phyloP scores from a whole-genome alignment of 2,113 vertebrate genomes.

The Python bivittatus region DNA sequence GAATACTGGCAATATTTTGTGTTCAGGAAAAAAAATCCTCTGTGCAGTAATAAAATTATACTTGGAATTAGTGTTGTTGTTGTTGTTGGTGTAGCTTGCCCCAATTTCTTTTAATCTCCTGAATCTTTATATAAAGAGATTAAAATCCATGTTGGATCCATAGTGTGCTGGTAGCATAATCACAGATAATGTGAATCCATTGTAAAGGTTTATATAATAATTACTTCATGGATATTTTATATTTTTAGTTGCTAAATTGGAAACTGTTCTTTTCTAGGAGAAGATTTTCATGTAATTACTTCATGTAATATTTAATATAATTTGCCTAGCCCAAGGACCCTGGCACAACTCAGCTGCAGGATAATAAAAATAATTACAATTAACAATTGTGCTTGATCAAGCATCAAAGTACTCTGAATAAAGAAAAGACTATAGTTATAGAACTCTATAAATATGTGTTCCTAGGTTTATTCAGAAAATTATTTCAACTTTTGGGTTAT shows the following conservation, averaged over 20 bases:
- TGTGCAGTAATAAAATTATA: not conserved
- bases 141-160: slow-evolving; percentile 8
- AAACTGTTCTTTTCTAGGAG: not conserved
- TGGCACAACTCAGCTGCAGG: not conserved
- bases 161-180: not conserved
- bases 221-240: not conserved
- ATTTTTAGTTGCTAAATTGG: not conserved
- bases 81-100: not conserved
- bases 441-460: not conserved
- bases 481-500: not conserved
- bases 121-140: not conserved
- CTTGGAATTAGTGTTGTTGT: not conserved
- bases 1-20: not conserved
- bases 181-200: not conserved
- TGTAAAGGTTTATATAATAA: not conserved
- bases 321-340: not conserved
- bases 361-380: not conserved
- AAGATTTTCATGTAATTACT: not conserved
- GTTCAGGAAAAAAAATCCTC: fast-evolving
- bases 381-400: not conserved
- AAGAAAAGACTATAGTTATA: not conserved
- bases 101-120: not conserved
- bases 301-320: not conserved
- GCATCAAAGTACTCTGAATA: not conserved
- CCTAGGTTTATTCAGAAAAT: not conserved